Percentiles rank a stretch among this genome's conserved stretches.
phyloP scores from a whole-genome alignment of 2,797 vertebrate species.

The Chelonia mydas region DNA sequence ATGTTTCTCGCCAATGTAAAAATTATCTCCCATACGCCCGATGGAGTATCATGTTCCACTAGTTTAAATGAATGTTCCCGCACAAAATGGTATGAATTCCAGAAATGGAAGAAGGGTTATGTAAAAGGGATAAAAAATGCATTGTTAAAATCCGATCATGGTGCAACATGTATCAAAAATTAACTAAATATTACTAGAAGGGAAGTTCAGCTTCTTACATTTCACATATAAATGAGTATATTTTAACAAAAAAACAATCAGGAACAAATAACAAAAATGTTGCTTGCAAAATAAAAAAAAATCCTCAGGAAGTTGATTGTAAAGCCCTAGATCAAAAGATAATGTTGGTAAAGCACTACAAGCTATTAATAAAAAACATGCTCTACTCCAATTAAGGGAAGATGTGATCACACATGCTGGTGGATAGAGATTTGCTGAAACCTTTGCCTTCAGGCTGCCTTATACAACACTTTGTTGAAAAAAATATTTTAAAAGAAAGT shows the following conservation, averaged over 20 bases:
- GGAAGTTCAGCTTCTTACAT: not conserved
- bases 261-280: not conserved
- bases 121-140: not conserved
- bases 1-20: fast-evolving
- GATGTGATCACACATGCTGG: not conserved
- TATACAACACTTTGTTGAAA: not conserved
- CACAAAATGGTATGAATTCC: not conserved
- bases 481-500: conserved; percentile 1
- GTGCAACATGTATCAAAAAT: fast-evolving
- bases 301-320: not conserved
- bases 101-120: not conserved
- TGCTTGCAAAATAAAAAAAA: not conserved
- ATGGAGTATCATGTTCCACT: not conserved
- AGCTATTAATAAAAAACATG: conserved; percentile 4
- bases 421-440: not conserved
- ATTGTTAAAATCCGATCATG: not conserved
- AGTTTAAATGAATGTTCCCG: not conserved
- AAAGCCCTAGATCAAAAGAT: conserved; percentile 37
- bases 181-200: not conserved
- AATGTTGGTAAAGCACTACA: not conserved
- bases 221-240: fast-evolving
- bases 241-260: not conserved
- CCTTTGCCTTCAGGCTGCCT: not conserved
- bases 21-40: not conserved
- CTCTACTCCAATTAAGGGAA: conserved; percentile 38